A percentile compares a stretch with the other conserved stretches of the same genome.
phyloP scores from a whole-genome alignment of 2,113 vertebrate genomes.

The human region GRCh38 chr5:124910001-124910500 shows the following conservation, averaged over 20 bases:
- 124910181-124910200: background rate
- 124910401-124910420: background rate
- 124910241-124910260: background rate
- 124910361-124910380: background rate
- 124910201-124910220: background rate
- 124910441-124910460: background rate
- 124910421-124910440: background rate
- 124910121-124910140: fast-evolving
- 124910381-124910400: background rate
- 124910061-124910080: background rate
- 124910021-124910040: background rate
- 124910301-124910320: background rate
- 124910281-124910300: background rate
- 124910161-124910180: background rate
- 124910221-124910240: background rate
- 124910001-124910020: too few relatives aligned
- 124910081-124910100: background rate
- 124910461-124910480: background rate
- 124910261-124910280: background rate
- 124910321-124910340: background rate
- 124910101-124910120: fast-evolving
- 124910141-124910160: background rate
- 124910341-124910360: background rate
- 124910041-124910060: background rate
- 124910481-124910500: background rate